A percentile compares a stretch with the other conserved stretches of the same genome.
phyloP scores from a whole-genome alignment of 2,797 vertebrate genomes.

The Myripristis jacobus region DNA sequence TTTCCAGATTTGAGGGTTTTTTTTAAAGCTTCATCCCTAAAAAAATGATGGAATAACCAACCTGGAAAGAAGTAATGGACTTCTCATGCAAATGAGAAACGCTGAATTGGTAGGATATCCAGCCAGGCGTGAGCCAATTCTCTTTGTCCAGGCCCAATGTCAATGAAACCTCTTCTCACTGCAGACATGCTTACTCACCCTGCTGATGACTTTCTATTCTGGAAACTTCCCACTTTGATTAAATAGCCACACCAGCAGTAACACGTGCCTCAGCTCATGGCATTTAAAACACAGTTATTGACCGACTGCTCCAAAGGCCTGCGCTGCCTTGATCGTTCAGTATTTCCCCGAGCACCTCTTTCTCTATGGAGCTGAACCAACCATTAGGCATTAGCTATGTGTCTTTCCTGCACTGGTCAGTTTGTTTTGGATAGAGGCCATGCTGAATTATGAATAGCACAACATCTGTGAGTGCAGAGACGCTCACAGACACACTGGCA shows the following conservation, averaged over 20 bases:
- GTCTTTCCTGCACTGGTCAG: constrained; percentile 38
- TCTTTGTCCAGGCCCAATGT: constrained; percentile 54
- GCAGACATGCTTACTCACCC: constrained; percentile 63
- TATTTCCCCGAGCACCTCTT: constrained; percentile 26
- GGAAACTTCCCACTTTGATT: constrained; percentile 59
- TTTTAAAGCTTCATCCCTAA: constrained; percentile 20
- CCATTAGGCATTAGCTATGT: constrained; percentile 11
- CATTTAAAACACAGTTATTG: constrained; percentile 26
- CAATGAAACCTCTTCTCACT: constrained; percentile 62
- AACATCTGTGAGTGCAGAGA: constrained; percentile 54
- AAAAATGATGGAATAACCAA: constrained; percentile 69
- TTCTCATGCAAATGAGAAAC: constrained; percentile 70
- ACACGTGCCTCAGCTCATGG: constrained; percentile 22
- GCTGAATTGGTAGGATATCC: constrained; percentile 59
- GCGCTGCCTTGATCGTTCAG: constrained; percentile 10
- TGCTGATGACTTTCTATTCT: constrained; percentile 70
- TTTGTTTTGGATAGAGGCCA: constrained; percentile 69
- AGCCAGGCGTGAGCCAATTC: constrained; percentile 63
- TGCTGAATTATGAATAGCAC: constrained; percentile 66
- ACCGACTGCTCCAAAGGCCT: constrained; percentile 39
- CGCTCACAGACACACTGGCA: not conserved
- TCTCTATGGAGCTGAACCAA: not conserved
- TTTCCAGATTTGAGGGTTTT: constrained; percentile 48
- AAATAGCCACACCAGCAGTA: constrained; percentile 40
- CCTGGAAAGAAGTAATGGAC: constrained; percentile 69